These are phyloP conservation scores for Carettochelys insculpta DNA, from an alignment of 2,113 vertebrate genomes.

Conservation along the genomic window DNA sequence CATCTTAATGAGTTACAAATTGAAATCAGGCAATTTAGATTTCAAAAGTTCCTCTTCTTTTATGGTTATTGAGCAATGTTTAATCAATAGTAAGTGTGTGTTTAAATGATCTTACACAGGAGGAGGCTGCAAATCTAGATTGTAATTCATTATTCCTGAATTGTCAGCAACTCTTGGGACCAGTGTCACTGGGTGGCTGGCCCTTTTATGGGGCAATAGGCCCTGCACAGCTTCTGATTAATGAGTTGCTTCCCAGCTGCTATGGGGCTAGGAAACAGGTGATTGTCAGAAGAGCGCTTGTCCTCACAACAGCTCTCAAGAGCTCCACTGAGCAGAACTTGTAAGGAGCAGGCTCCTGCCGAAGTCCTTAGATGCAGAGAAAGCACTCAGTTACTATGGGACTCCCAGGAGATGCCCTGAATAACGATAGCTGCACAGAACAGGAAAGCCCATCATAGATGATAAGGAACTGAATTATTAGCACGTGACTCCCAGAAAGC, in stretches of 20 bases:
- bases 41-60: not conserved
- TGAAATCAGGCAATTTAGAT: not conserved
- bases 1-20: not conserved
- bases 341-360: not conserved
- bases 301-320: not conserved
- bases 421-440: not conserved
- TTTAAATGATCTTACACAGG: not conserved
- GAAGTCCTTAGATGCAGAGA: not conserved
- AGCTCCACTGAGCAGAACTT: fast-evolving
- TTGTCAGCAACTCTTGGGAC: not conserved
- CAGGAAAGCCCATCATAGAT: fast-evolving
- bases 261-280: not conserved
- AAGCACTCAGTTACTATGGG: fast-evolving
- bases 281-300: not conserved
- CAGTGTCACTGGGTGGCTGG: not conserved
- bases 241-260: not conserved
- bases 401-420: not conserved
- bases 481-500: not conserved
- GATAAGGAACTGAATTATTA: fast-evolving
- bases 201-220: not conserved
- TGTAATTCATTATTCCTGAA: not conserved
- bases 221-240: not conserved
- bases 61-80: not conserved
- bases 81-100: not conserved
- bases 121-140: not conserved